Evolutionary conservation across 1,140 invertebrate genomes (phyloP), one percentile per base, ranked within the genome.

Genomic region (Pogonognathellus flavescens): DNA sequence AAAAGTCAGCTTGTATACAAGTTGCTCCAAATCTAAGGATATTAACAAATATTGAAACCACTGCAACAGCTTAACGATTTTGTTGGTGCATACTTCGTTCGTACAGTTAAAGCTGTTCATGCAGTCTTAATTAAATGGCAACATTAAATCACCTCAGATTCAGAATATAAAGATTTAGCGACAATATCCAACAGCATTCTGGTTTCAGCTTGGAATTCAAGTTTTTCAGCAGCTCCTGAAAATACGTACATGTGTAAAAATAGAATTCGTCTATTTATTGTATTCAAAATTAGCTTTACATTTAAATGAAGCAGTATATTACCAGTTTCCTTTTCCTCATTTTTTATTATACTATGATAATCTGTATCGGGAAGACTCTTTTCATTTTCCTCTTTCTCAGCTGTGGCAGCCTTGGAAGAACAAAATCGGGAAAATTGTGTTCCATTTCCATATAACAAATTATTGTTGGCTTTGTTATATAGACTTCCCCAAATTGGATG

Each of bases 151-250:
- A 97, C 96, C 92, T 99, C 98, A 92, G 98, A 98, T 89, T 99
- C 97, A 0, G 97, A 99, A 92, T 99, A 99, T 13, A 99, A 92
- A 1, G 97, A 99, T 89, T 96, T 96, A 1, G 98, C 98, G 11
- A 99, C 98, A 91, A 99, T 99, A 90, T 99, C 97, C 31, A 99
- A 91, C 13, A 99, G 90, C 95, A 98, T 98, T 87, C 95, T 92
- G 0, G 97, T 99, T 92, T 99, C 98, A 0, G 98, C 98, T 90
- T 99, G 96, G 90, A 99, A 99, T 91, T 99, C 95, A n/a, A 82
- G 76, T 85, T 87, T 87, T 70, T 89, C 89, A 0, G 84, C 70
- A 52, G 18, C 49, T 9, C 87, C 89, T 89, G 25, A 7, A 13
- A 55, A 41, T 11, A 55, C 9, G 11, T 31, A 53, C 6, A 11